Evolutionary conservation across 2,113 vertebrate species (phyloP), one percentile per base, ranked within the genome.

Genomic region (Asarcornis scutulata): DNA sequence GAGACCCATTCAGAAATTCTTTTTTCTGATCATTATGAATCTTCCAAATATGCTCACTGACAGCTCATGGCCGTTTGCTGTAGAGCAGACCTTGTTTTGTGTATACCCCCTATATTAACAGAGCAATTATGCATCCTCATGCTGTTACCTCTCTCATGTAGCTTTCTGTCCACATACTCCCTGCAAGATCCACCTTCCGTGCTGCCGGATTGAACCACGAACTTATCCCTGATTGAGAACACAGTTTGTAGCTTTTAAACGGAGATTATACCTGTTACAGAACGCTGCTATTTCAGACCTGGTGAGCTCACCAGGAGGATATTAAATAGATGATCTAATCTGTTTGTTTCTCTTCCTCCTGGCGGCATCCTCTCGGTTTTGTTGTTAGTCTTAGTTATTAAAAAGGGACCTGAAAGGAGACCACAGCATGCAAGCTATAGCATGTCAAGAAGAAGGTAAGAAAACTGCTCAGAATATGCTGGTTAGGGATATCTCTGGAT

Each of bases 251-350:
- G 62, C 86, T 92, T 93, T 95, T 91, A 93, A 91, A 71, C 76
- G 0, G 4, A 91, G 71, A 77, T 95, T 86, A 62, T 81, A 82
- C 53, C 58, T 92, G 77, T 86, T 88, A 66, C 8, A 91, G 90
- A 95, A 60, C 73, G 56, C 68, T 68, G 69, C 69, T 73, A 44
- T 94, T 95, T 95, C 67, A 82, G 71, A 86, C 83, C 44, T 62
- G 36, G 73, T 88, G 92, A 93, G 73, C 93, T 96, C 90, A 86
- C 68, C 76, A 44, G 86, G 80, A 88, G 80, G 77, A 72, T 96
- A 82, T 88, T 92, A 92, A 95, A 82, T 68, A 92, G 86, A 86
- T 93, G 80, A 89, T 92, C 83, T 88, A 78, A 92, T 91, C n/a
- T 83, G 56, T 86, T 95, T 92, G 52, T 79, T 95, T 93, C 34